phyloP scores from a whole-genome alignment of 1,140 invertebrate genomes.

The Magallana gigas region DNA sequence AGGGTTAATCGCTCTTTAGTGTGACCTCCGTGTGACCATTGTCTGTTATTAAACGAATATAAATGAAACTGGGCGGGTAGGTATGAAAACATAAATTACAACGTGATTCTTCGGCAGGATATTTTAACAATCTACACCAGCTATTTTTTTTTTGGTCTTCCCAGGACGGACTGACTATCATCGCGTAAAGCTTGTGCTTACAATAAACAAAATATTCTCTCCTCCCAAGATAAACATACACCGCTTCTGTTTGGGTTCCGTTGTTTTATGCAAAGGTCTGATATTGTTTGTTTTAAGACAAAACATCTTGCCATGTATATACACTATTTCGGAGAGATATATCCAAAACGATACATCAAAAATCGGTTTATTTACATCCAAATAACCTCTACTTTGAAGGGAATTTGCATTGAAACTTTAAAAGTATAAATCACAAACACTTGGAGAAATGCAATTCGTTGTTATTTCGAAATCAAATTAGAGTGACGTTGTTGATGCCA shows the following conservation, averaged over 20 bases:
- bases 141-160: background rate
- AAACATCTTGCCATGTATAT: background rate
- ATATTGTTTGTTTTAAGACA: background rate
- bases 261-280: background rate
- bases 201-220: background rate
- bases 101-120: background rate
- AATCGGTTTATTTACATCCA: too few species aligned
- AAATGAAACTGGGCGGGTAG: slow-evolving; percentile 15
- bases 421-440: too few species aligned
- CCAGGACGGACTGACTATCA: background rate
- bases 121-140: background rate
- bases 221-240: background rate
- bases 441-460: too few species aligned
- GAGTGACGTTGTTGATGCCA: too few species aligned
- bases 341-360: too few species aligned
- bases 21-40: background rate
- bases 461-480: too few species aligned
- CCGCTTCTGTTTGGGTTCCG: background rate
- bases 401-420: too few species aligned
- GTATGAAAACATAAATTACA: slow-evolving; percentile 28
- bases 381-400: too few species aligned
- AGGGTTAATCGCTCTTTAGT: background rate
- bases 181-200: background rate
- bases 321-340: background rate
- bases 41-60: slow-evolving; percentile 21